Evolutionary conservation across 1,140 invertebrate genomes (phyloP).

Genomic region (Bombus sylvicola): DNA sequence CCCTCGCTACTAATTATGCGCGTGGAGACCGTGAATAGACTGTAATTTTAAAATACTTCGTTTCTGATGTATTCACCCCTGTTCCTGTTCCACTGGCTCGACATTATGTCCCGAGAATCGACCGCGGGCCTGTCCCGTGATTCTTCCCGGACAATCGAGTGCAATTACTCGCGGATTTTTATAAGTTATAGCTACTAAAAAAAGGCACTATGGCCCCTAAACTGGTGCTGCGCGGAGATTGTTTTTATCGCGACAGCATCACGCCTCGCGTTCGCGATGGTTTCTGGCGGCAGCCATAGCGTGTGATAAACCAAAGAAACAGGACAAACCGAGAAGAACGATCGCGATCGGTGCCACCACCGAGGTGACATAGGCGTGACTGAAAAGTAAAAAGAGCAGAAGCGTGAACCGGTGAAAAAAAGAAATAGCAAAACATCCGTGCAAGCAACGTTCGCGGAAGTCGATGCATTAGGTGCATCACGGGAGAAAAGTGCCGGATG

Average conservation of each 20-base stretch:
- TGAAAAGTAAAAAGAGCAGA: background rate
- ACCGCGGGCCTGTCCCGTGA: background rate
- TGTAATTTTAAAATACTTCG: conserved; percentile 32
- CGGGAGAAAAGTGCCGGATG: conserved; percentile 46
- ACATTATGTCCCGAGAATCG: background rate
- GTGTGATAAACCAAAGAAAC: background rate
- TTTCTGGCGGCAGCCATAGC: background rate
- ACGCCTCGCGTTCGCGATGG: background rate
- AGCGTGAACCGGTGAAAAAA: background rate
- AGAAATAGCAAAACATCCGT: background rate
- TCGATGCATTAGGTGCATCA: conserved; percentile 56
- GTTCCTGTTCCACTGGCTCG: background rate
- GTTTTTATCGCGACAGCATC: background rate
- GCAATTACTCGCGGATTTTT: background rate
- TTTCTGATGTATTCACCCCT: background rate
- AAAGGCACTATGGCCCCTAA: background rate
- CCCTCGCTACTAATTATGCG: conserved; percentile 19
- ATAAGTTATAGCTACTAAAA: background rate
- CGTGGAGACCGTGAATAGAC: background rate
- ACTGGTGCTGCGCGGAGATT: background rate
- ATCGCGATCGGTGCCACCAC: background rate
- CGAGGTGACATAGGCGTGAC: too few relatives aligned
- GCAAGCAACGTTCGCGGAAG: conserved; percentile 1
- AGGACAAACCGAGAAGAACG: background rate
- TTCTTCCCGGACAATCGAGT: background rate